Percentiles rank a stretch among this genome's conserved stretches.
phyloP scores from a whole-genome alignment of 2,888 invertebrate genomes.

The Lochmaea capreae region DNA sequence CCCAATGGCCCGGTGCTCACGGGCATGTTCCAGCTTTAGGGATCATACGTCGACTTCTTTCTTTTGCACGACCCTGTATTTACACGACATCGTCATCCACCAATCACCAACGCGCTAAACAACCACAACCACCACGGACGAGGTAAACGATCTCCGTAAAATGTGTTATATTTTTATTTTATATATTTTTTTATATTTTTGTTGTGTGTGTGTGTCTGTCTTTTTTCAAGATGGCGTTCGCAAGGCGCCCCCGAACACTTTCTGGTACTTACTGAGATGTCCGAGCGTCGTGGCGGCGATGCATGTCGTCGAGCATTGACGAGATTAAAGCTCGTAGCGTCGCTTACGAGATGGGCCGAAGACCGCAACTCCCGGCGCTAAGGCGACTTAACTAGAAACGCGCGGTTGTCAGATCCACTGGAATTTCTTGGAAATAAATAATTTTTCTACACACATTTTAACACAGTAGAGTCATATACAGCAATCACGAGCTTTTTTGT shows the following conservation, averaged over 20 bases:
- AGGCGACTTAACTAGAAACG: conserved; percentile 10
- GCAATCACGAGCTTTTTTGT: too few species aligned
- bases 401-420: not conserved
- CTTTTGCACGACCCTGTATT: conserved; percentile 41
- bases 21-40: conserved; percentile 68
- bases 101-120: conserved; percentile 26
- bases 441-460: not conserved
- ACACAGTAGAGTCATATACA: too few species aligned
- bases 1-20: conserved; percentile 74
- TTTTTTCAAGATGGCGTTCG: conserved; percentile 27
- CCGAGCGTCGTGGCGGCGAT: conserved; percentile 43
- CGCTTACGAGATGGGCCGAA: conserved; percentile 32
- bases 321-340: conserved; percentile 42
- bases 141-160: conserved; percentile 21
- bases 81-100: conserved; percentile 19
- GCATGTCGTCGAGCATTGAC: conserved; percentile 43
- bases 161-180: conserved; percentile 10
- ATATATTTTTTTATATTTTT: not conserved
- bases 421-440: not conserved
- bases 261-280: conserved; percentile 52
- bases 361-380: conserved; percentile 36
- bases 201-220: conserved; percentile 16
- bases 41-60: conserved; percentile 46
- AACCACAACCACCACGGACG: conserved; percentile 23
- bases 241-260: conserved; percentile 44